These are phyloP conservation scores for Alces alces DNA, from an alignment of 2,113 vertebrate genomes.

Conservation along the genomic window DNA sequence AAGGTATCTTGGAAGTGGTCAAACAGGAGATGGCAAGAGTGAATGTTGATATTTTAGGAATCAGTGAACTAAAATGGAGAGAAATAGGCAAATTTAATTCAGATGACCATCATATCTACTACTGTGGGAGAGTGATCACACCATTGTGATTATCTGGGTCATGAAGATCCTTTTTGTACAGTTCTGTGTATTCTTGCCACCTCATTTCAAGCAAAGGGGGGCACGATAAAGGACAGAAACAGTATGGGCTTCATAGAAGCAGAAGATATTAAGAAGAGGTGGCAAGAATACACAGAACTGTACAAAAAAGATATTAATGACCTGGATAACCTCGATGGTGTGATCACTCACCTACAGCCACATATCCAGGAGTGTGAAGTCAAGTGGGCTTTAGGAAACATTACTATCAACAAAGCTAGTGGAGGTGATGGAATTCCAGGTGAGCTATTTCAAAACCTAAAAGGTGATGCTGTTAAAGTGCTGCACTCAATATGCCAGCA, in stretches of 20 bases:
- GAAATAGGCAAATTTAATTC: background rate
- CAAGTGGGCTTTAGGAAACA: background rate
- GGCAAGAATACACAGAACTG: background rate
- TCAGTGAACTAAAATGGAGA: background rate
- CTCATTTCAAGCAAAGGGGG: background rate
- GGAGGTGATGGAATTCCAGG: background rate
- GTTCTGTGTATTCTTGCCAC: too few relatives aligned
- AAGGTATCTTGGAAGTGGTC: background rate
- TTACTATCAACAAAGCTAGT: background rate
- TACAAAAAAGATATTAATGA: background rate
- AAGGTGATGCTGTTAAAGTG: background rate
- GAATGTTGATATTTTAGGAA: accelerated
- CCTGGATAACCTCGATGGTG: background rate
- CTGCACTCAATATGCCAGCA: background rate
- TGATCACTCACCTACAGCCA: background rate
- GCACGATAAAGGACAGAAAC: background rate
- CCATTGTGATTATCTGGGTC: too few relatives aligned
- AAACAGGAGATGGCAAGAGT: background rate
- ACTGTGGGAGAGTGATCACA: background rate
- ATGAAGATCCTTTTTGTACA: too few relatives aligned
- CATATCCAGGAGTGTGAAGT: background rate
- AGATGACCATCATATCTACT: background rate
- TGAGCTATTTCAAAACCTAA: background rate
- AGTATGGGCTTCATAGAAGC: background rate
- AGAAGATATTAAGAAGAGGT: background rate